Evolutionary conservation across 2,113 vertebrate genomes (phyloP).

Genomic region (Chloropsis hardwickii): DNA sequence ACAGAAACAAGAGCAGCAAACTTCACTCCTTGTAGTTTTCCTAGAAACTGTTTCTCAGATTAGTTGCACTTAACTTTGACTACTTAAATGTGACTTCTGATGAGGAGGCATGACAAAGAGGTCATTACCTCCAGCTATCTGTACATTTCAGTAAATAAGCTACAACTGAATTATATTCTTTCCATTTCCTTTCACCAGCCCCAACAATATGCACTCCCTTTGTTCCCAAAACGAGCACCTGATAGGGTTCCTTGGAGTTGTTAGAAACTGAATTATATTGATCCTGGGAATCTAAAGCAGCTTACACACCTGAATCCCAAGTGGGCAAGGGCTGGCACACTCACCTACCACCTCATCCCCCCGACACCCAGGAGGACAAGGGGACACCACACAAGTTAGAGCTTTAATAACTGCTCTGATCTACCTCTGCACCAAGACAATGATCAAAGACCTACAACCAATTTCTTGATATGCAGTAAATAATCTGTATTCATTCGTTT

Average conservation of each 20-base stretch:
- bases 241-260: background rate
- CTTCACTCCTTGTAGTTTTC: background rate
- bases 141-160: background rate
- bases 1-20: background rate
- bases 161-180: background rate
- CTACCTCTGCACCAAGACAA: background rate
- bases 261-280: background rate
- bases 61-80: background rate
- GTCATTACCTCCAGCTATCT: background rate
- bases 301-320: background rate
- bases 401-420: background rate
- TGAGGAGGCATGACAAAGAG: background rate
- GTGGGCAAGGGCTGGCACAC: background rate
- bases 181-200: background rate
- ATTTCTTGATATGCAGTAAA: background rate
- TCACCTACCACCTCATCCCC: background rate
- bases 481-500: constrained; percentile 23
- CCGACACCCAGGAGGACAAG: background rate
- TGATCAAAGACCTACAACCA: background rate
- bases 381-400: background rate
- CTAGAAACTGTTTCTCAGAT: background rate
- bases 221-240: background rate
- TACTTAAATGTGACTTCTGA: background rate
- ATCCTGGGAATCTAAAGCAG: background rate
- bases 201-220: fast-evolving